Conservation (phyloP, 2,113 vertebrate species). For the Lagopus muta region DNA sequence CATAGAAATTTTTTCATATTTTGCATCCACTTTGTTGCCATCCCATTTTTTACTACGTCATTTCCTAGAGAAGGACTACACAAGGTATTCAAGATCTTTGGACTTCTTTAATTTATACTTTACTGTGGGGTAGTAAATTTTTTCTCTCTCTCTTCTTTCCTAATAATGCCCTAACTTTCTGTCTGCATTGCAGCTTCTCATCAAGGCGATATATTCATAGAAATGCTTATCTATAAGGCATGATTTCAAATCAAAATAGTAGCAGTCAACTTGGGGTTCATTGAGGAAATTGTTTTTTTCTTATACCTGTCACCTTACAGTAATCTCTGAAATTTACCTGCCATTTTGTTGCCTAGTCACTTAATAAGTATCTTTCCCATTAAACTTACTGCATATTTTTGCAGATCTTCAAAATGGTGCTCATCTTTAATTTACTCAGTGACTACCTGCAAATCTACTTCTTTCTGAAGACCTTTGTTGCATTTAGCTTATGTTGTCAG, state of each 20-base stretch:
- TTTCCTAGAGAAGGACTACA: neutral
- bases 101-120: neutral
- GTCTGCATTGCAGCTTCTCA: neutral
- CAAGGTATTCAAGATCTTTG: neutral
- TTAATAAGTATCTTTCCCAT: neutral
- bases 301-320: fast-evolving
- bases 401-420: neutral
- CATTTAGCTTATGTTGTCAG: neutral
- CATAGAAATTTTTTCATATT: neutral
- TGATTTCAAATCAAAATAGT: neutral
- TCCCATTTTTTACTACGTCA: neutral
- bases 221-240: neutral
- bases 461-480: neutral
- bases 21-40: neutral
- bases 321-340: neutral
- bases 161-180: neutral
- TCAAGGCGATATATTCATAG: neutral
- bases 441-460: neutral
- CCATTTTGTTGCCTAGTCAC: neutral
- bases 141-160: neutral
- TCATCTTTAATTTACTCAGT: neutral
- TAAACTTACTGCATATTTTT: neutral
- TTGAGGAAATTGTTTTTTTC: neutral
- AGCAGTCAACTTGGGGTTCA: neutral
- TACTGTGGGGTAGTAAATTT: neutral